These are phyloP conservation scores for Nasonovia ribisnigri DNA, from an alignment of 2,888 invertebrate genomes.

Conservation along the genomic window DNA sequence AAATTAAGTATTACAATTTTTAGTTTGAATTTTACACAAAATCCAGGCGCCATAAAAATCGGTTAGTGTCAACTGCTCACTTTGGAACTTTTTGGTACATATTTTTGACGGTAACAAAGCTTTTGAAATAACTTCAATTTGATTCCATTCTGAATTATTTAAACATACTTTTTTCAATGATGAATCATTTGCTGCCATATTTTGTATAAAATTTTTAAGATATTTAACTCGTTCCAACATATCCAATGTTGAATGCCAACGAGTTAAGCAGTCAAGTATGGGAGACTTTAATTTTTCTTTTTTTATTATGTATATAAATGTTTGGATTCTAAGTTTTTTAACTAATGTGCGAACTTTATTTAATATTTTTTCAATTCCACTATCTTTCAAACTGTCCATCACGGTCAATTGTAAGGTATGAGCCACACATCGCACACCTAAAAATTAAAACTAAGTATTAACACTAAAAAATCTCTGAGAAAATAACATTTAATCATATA, in stretches of 20 bases:
- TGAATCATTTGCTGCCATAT: slow-evolving; percentile 10
- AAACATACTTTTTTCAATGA: not conserved
- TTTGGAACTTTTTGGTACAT: not conserved
- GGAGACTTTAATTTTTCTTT: not conserved
- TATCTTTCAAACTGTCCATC: slow-evolving; percentile 9
- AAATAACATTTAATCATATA: too few species aligned
- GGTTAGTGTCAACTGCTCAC: not conserved
- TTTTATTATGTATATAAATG: not conserved
- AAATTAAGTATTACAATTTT: not conserved
- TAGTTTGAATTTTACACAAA: slow-evolving; percentile 16
- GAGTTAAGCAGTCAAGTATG: not conserved
- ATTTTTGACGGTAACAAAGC: not conserved
- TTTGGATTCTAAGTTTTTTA: not conserved
- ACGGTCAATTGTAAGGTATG: not conserved
- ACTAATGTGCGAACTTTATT: not conserved
- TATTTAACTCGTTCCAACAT: not conserved
- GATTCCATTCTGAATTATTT: not conserved
- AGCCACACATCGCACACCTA: not conserved
- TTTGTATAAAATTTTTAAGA: not conserved
- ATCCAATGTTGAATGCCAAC: slow-evolving; percentile 2
- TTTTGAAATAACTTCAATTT: not conserved
- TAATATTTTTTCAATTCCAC: not conserved
- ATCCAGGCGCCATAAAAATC: not conserved
- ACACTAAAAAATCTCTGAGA: not conserved
- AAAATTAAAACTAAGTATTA: not conserved